Base-by-base conservation (phyloP, 2,113 vertebrate species). In the Pteruthius melanotis region DNA sequence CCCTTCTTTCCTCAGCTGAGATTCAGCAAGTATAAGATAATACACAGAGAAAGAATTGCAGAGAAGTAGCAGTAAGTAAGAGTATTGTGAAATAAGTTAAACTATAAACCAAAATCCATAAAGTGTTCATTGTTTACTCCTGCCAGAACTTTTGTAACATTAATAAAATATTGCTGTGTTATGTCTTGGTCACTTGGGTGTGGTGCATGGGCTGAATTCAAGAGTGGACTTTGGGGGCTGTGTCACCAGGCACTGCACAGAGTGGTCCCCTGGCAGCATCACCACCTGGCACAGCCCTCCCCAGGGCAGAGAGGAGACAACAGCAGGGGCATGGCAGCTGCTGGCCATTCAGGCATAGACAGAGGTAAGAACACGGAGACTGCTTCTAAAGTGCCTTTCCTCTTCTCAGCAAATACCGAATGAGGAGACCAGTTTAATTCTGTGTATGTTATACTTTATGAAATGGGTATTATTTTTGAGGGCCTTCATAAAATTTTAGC, bases 31-130 rank as follows among this genome's bases (percentile, higher is more conserved):
- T 52, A 24, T 33, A 64, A 53, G 75, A 71, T 84, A 66, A 59
- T 39, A 64, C 6, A 18, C 2, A 68, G 59, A 18, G 81, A 42
- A 92, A 35, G 77, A 75, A 83, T 45, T 35, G 26, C 45, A 52
- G 77, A 81, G 57, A 68, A 89, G 82, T 14, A 50, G 42, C 91
- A 83, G 52, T 81, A 86, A 87, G 65, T 49, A 87, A 42, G 23
- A 35, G n/a, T n/a, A 8, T 39, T 87, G 87, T 80, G 69, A 90
- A 94, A 87, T 27, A 88, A 91, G 85, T 87, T 84, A 87, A 87
- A 96, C 74, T 91, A 90, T 57, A 89, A 96, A 82, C 50, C 50
- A 17, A 97, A 96, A 87, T 80, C 90, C 92, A 84, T 83, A 83
- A 93, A 92, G 53, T 13, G 33, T 52, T 47, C 78, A 74, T 90